These are phyloP conservation scores for Drosophila pallidifrons DNA, from an alignment of 1,140 invertebrate genomes.

Conservation along the genomic window DNA sequence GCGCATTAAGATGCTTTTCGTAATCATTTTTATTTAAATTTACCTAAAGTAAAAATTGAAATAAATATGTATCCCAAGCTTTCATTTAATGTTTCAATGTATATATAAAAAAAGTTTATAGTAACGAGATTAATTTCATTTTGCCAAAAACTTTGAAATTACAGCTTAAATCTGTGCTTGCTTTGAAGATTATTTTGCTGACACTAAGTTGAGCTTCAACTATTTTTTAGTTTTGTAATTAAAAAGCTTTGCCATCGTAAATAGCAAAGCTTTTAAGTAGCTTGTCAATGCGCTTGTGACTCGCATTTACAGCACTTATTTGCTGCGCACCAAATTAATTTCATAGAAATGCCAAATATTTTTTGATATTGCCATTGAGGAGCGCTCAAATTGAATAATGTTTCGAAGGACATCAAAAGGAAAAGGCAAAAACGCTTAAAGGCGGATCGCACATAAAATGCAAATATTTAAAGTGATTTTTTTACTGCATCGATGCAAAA, in stretches of 20 bases:
- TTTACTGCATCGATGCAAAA: conserved; percentile 15
- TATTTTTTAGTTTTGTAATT: too few relatives aligned
- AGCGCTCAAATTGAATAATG: not conserved
- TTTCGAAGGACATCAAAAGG: not conserved
- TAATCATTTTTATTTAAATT: too few relatives aligned
- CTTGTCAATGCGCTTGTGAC: not conserved
- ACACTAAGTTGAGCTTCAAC: too few relatives aligned
- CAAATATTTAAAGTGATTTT: conserved; percentile 29
- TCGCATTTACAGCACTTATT: not conserved
- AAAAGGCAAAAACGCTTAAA: not conserved
- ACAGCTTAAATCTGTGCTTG: too few relatives aligned
- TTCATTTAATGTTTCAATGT: too few relatives aligned
- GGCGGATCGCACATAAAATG: not conserved
- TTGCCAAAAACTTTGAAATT: too few relatives aligned
- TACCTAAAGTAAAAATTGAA: too few relatives aligned
- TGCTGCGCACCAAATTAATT: conserved; percentile 3
- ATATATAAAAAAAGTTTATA: too few relatives aligned
- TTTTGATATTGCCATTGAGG: not conserved
- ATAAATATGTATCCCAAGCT: too few relatives aligned
- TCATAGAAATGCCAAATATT: not conserved
- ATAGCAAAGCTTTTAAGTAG: not conserved
- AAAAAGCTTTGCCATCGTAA: too few relatives aligned
- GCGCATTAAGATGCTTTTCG: not conserved
- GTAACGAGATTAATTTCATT: too few relatives aligned
- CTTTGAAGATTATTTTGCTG: too few relatives aligned